These are phyloP conservation scores for Tetrax tetrax DNA, from an alignment of 2,113 vertebrate genomes.

Conservation along the genomic window DNA sequence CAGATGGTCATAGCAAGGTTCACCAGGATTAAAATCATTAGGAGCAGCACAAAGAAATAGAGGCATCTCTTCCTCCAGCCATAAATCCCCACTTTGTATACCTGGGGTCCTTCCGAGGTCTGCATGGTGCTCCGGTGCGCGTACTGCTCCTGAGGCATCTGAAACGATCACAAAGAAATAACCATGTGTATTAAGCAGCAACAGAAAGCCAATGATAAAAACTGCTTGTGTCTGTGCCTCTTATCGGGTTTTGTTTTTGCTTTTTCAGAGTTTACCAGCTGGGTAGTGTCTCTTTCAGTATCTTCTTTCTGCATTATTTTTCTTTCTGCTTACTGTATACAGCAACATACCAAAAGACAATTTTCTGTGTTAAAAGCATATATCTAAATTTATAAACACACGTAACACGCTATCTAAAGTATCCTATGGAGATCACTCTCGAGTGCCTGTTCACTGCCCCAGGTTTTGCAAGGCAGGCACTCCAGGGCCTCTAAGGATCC, in stretches of 20 bases:
- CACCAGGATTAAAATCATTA: slow-evolving; percentile 98
- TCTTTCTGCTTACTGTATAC: neutral
- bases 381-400: neutral
- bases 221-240: neutral
- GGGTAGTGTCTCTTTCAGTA: neutral
- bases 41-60: slow-evolving; percentile 97
- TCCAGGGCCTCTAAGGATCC: slow-evolving; percentile 32
- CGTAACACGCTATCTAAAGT: neutral
- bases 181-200: neutral
- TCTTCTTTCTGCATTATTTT: neutral
- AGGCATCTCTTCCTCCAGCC: slow-evolving; percentile 99
- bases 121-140: slow-evolving; percentile 92
- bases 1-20: slow-evolving; percentile 99
- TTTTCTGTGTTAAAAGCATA: neutral
- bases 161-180: slow-evolving; percentile 54
- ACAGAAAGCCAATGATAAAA: neutral
- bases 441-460: neutral
- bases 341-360: neutral
- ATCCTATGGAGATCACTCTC: slow-evolving; percentile 14
- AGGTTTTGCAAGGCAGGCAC: slow-evolving; percentile 51
- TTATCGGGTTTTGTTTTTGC: neutral
- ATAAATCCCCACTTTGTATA: slow-evolving; percentile 99
- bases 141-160: slow-evolving; percentile 99
- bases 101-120: slow-evolving; percentile 90
- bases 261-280: neutral